These are phyloP conservation scores for Branchinecta lindahli DNA, from an alignment of 1,140 invertebrate species.

Conservation along the genomic window DNA sequence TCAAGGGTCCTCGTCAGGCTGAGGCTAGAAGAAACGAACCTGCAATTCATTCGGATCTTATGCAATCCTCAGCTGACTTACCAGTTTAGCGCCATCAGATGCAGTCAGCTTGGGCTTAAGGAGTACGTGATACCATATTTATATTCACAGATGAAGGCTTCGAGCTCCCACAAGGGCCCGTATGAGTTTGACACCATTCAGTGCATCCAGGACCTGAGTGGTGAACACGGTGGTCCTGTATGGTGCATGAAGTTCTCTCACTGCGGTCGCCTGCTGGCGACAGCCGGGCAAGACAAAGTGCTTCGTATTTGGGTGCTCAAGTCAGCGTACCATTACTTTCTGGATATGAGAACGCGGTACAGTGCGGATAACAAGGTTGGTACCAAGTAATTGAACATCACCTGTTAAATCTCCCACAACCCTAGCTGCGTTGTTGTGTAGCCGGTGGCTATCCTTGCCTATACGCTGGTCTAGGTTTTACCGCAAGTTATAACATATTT, in stretches of 20 bases:
- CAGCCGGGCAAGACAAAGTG: slow-evolving; percentile 86
- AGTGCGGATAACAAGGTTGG: slow-evolving; percentile 44
- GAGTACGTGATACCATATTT: too few species aligned
- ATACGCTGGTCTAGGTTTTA: too few species aligned
- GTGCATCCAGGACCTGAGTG: slow-evolving; percentile 54
- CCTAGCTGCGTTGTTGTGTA: too few species aligned
- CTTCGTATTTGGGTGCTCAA: slow-evolving; percentile 84
- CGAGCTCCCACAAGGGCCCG: slow-evolving; percentile 85
- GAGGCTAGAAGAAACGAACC: too few species aligned
- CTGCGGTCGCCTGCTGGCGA: slow-evolving; percentile 80
- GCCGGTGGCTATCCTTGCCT: too few species aligned
- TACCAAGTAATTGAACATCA: not conserved
- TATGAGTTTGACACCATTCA: slow-evolving; percentile 76
- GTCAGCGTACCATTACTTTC: slow-evolving; percentile 72
- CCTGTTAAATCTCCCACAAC: not conserved
- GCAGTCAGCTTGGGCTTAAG: too few species aligned
- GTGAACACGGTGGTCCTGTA: slow-evolving; percentile 75
- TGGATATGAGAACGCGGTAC: slow-evolving; percentile 86
- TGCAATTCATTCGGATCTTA: too few species aligned
- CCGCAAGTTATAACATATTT: too few species aligned
- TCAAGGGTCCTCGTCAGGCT: too few species aligned
- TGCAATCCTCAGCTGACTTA: too few species aligned
- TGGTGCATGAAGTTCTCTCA: slow-evolving; percentile 99
- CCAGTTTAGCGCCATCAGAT: too few species aligned
- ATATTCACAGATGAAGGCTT: slow-evolving; percentile 54